Evolutionary conservation across 2,797 vertebrate species (phyloP).

Genomic region (Garrulus glandarius): DNA sequence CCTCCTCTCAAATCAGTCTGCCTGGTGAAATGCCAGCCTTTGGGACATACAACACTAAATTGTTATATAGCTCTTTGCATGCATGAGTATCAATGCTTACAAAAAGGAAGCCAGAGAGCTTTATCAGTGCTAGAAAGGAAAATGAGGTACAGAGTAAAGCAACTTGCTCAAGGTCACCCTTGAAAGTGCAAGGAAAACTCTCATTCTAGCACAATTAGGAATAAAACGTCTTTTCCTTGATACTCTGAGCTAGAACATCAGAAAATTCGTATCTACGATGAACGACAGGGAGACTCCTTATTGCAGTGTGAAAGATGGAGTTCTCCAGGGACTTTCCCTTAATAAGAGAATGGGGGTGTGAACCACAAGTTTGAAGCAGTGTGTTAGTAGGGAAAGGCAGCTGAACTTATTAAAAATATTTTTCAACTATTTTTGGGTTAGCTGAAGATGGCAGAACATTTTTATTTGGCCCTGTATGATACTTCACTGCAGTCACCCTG

Average conservation of each 20-base stretch:
- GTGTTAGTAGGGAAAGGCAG: not conserved
- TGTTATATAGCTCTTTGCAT: not conserved
- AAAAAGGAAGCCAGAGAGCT: not conserved
- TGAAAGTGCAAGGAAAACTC: not conserved
- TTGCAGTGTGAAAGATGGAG: not conserved
- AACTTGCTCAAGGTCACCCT: not conserved
- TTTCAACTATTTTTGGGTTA: not conserved
- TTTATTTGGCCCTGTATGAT: not conserved
- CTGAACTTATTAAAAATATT: not conserved
- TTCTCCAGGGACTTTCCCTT: not conserved
- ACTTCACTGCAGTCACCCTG: not conserved
- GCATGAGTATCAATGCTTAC: not conserved
- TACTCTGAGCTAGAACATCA: not conserved
- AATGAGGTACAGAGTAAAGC: not conserved
- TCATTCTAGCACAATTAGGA: not conserved
- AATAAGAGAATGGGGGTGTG: not conserved
- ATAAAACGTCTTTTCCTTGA: not conserved
- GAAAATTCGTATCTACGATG: not conserved
- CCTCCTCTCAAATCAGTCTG: not conserved
- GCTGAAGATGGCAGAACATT: not conserved
- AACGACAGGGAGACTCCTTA: not conserved
- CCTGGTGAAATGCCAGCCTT: not conserved
- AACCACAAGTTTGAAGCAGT: not conserved
- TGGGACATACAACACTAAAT: not conserved
- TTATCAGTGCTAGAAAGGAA: not conserved